Conservation (phyloP, 1,140 invertebrate species). For the Drosophila prosaltans region DNA sequence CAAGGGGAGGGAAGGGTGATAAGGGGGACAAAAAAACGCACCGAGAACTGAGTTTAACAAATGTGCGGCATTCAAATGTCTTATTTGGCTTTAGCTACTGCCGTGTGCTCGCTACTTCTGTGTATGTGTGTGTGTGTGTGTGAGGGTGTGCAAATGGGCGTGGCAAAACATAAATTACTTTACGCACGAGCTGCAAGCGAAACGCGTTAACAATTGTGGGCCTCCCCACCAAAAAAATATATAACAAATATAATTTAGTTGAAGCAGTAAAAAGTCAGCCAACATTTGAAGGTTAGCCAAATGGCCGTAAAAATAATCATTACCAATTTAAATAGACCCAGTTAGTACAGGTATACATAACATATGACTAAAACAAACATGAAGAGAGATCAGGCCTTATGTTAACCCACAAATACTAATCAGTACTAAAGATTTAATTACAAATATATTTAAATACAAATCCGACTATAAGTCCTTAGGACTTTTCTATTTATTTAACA, state of each 20-base stretch:
- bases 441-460: no score
- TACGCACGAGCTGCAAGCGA: slow-evolving; percentile 57
- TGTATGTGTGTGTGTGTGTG: slow-evolving; percentile 19
- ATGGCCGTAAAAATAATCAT: slow-evolving; percentile 24
- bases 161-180: slow-evolving; percentile 71
- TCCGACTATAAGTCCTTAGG: no score
- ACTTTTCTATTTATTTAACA: no score
- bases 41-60: slow-evolving; percentile 53
- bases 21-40: background rate
- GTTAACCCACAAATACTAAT: no score
- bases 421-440: no score
- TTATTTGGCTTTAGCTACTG: slow-evolving; percentile 50
- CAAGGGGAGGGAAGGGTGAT: background rate
- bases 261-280: slow-evolving; percentile 25
- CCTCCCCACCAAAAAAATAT: background rate
- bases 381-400: no score
- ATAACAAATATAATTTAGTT: slow-evolving; percentile 60
- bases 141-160: slow-evolving; percentile 42
- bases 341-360: background rate
- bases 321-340: slow-evolving; percentile 13
- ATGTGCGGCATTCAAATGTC: slow-evolving; percentile 70
- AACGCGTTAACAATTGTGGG: slow-evolving; percentile 62
- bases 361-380: no score
- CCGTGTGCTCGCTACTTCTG: slow-evolving; percentile 20
- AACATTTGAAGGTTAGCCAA: slow-evolving; percentile 12